These are phyloP conservation scores for Bombylius discolor DNA, from an alignment of 2,888 invertebrate species.

Conservation along the genomic window DNA sequence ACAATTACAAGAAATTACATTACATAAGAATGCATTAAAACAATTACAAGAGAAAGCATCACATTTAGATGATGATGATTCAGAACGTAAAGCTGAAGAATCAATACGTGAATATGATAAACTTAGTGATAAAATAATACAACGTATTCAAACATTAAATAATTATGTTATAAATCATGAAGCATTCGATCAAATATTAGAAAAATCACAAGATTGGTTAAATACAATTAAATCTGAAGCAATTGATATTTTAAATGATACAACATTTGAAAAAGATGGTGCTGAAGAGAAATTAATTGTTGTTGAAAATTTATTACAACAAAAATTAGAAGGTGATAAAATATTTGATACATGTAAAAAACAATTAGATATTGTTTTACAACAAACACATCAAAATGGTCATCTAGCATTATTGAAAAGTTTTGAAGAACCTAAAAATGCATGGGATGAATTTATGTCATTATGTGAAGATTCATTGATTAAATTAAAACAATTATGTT, in stretches of 20 bases:
- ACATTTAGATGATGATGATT: slow-evolving; percentile 64
- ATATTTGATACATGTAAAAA: slow-evolving; percentile 55
- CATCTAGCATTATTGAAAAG: slow-evolving; percentile 60
- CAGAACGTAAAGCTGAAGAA: slow-evolving; percentile 57
- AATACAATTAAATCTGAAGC: slow-evolving; percentile 68
- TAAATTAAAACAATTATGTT: slow-evolving; percentile 60
- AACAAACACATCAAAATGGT: slow-evolving; percentile 63
- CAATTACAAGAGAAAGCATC: slow-evolving; percentile 74
- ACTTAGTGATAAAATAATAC: slow-evolving; percentile 52
- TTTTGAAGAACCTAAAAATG: slow-evolving; percentile 57
- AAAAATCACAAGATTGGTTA: slow-evolving; percentile 71
- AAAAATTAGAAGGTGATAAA: slow-evolving; percentile 59
- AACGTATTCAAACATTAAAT: slow-evolving; percentile 52
- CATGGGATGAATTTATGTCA: slow-evolving; percentile 62
- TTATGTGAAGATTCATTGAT: slow-evolving; percentile 58
- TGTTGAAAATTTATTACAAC: slow-evolving; percentile 61
- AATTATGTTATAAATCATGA: slow-evolving; percentile 70
- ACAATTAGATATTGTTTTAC: slow-evolving; percentile 57
- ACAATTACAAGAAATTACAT: slow-evolving; percentile 69
- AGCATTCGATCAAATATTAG: slow-evolving; percentile 64
- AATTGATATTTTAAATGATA: slow-evolving; percentile 61
- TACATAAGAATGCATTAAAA: slow-evolving; percentile 72
- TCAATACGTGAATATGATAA: slow-evolving; percentile 60
- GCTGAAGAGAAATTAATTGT: slow-evolving; percentile 61
- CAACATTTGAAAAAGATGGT: slow-evolving; percentile 64